Conservation (phyloP, 2,113 vertebrate species). For the Saccopteryx bilineata region DNA sequence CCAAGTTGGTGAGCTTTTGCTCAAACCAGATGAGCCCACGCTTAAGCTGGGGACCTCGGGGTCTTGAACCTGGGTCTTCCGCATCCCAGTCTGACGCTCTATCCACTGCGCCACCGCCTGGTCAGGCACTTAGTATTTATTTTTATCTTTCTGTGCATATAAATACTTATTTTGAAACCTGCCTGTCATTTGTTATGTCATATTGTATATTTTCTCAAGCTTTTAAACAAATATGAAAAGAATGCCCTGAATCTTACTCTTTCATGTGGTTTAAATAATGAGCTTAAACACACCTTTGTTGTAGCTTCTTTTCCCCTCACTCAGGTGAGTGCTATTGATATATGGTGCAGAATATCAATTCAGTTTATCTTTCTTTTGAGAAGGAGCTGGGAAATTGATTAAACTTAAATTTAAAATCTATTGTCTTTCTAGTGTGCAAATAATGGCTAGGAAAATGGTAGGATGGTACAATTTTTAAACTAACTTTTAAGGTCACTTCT, state of each 20-base stretch:
- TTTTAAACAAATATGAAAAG: conserved; percentile 31
- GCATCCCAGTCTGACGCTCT: no score
- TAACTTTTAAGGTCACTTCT: conserved; percentile 21
- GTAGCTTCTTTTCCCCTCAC: not conserved
- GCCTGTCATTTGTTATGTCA: not conserved
- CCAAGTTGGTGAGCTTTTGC: no score
- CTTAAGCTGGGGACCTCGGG: no score
- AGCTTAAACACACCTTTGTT: not conserved
- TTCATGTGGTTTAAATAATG: conserved; percentile 33
- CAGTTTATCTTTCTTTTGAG: conserved; percentile 5
- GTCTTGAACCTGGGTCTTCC: no score
- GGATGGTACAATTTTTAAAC: not conserved
- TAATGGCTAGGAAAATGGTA: not conserved
- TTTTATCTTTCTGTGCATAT: no score
- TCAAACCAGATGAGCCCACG: no score
- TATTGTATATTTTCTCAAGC: conserved; percentile 20
- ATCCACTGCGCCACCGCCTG: no score
- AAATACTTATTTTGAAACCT: no score
- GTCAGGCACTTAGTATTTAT: no score
- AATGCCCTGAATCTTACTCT: not conserved
- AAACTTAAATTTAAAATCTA: no score
- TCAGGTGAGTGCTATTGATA: not conserved
- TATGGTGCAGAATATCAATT: not conserved
- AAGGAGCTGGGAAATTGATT: not conserved
- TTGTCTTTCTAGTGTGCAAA: no score